Percentiles rank a stretch among this genome's conserved stretches.
These are phyloP conservation scores for Drosophila formosana DNA, from an alignment of 2,888 invertebrate species.

Conservation along the genomic window DNA sequence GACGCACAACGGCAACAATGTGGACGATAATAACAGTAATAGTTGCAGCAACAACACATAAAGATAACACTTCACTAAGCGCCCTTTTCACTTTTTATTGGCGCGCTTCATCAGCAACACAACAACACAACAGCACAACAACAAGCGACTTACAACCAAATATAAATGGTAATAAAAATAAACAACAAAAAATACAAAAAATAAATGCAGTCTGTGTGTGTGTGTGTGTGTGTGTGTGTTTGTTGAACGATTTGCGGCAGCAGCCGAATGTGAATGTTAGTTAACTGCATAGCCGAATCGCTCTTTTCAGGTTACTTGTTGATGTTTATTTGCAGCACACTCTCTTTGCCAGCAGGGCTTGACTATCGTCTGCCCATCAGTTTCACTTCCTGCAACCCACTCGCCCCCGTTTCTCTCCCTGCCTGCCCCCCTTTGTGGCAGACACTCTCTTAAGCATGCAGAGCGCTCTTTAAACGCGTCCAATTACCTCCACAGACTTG, in stretches of 20 bases:
- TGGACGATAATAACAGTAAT: not conserved
- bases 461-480: conserved; percentile 64
- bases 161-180: conserved; percentile 9
- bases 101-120: conserved; percentile 17
- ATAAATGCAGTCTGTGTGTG: conserved; percentile 6
- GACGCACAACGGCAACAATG: not conserved
- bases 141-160: conserved; percentile 2
- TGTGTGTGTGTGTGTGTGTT: conserved; percentile 7
- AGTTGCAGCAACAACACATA: conserved; percentile 14
- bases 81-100: conserved; percentile 55
- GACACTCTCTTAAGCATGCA: conserved; percentile 4
- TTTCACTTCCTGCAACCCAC: conserved; percentile 27
- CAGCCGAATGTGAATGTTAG: conserved; percentile 9
- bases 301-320: not conserved
- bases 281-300: not conserved
- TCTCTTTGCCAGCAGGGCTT: conserved; percentile 20
- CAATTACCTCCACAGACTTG: conserved; percentile 78
- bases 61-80: conserved; percentile 40
- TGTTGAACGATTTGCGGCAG: conserved; percentile 12
- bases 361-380: conserved; percentile 18
- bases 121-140: not conserved
- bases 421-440: not conserved
- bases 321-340: conserved; percentile 9
- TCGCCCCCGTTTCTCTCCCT: not conserved
- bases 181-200: conserved; percentile 1